These are phyloP conservation scores for Neoitamus cyanurus DNA, from an alignment of 2,888 invertebrate species.

Conservation along the genomic window DNA sequence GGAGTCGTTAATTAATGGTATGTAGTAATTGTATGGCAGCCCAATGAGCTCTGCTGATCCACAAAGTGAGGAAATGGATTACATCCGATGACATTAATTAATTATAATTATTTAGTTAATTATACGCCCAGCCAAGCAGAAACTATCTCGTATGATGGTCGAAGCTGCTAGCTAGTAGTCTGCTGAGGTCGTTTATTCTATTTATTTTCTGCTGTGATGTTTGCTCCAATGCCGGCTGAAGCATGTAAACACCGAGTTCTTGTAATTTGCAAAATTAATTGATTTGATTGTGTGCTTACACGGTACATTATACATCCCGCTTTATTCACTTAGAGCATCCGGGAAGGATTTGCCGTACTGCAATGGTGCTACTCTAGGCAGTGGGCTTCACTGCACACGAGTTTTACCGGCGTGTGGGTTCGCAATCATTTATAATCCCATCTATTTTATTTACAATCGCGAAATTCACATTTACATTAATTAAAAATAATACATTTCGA, in stretches of 20 bases:
- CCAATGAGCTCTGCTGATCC: background rate
- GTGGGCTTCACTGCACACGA: background rate
- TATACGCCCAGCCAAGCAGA: conserved; percentile 9
- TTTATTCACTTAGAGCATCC: background rate
- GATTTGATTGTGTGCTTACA: background rate
- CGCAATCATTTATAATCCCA: background rate
- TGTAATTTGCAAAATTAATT: background rate
- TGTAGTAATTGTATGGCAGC: background rate
- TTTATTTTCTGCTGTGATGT: conserved; percentile 12
- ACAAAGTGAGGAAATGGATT: conserved; percentile 24
- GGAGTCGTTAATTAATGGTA: conserved; percentile 41
- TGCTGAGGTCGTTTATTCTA: conserved; percentile 2
- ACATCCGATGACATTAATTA: conserved; percentile 42
- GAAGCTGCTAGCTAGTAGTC: background rate
- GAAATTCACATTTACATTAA: background rate
- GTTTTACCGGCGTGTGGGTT: background rate
- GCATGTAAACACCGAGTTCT: background rate
- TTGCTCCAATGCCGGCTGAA: background rate
- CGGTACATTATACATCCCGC: background rate
- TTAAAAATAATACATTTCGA: background rate
- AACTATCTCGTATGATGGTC: conserved; percentile 6
- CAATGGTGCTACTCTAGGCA: background rate
- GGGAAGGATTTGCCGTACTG: background rate
- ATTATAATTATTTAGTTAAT: conserved; percentile 34
- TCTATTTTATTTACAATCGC: background rate